phyloP scores from a whole-genome alignment of 2,113 vertebrate genomes.

The Oxyura jamaicensis region DNA sequence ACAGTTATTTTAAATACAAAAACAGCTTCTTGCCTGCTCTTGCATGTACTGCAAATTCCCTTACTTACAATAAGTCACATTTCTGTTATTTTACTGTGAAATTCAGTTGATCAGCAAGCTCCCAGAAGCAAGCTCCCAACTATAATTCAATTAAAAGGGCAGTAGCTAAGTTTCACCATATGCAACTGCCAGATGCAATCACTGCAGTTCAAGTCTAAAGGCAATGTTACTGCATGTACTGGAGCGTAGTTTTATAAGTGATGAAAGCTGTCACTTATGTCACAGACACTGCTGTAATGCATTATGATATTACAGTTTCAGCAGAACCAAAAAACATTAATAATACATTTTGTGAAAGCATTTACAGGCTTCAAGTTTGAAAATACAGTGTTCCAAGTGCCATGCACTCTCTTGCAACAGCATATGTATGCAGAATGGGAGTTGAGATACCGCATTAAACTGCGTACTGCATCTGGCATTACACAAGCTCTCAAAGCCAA shows the following conservation, averaged over 20 bases:
- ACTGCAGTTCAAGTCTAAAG: slow-evolving; percentile 67
- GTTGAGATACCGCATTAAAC: background rate
- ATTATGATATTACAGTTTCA: slow-evolving; percentile 55
- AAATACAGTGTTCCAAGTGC: background rate
- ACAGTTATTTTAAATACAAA: slow-evolving; percentile 19
- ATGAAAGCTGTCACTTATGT: slow-evolving; percentile 74
- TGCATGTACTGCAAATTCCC: slow-evolving; percentile 17
- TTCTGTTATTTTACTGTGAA: slow-evolving; percentile 61
- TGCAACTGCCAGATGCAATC: slow-evolving; percentile 76
- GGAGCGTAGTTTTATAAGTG: slow-evolving; percentile 60
- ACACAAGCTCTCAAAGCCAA: background rate
- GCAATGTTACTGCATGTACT: slow-evolving; percentile 50
- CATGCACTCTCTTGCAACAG: background rate
- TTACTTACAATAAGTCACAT: slow-evolving; percentile 24
- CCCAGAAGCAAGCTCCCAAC: slow-evolving; percentile 60
- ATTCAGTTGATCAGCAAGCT: slow-evolving; percentile 57
- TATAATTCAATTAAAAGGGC: slow-evolving; percentile 76
- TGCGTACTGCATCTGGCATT: background rate
- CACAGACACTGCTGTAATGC: slow-evolving; percentile 68
- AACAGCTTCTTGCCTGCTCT: slow-evolving; percentile 36
- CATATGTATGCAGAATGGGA: background rate
- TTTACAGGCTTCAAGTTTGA: slow-evolving; percentile 15
- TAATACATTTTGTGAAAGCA: slow-evolving; percentile 26
- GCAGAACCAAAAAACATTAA: slow-evolving; percentile 46
- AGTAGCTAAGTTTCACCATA: slow-evolving; percentile 74